Evolutionary conservation across 2,113 vertebrate species (phyloP), one percentile per base, ranked within the genome.

Genomic region (Sceloporus undulatus): DNA sequence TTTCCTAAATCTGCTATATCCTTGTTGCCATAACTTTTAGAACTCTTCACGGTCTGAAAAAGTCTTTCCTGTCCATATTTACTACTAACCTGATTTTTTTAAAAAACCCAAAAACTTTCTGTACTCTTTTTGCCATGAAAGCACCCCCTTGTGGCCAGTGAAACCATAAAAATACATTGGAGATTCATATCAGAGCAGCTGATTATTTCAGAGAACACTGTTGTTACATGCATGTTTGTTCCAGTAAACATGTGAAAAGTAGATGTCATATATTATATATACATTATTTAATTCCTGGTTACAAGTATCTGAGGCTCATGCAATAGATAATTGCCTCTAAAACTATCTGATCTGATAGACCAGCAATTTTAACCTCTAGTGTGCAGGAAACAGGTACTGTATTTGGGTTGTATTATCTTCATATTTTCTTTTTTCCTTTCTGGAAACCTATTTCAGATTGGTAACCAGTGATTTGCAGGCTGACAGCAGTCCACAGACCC

Each of bases 41-140:
- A 71, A 29, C 27, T 79, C 27, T 79, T 56, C 54, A 79, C 10
- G 38, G 38, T 86, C 70, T 86, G 85, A 29, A 42, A 80, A 38
- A 21, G 66, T 2, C 13, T 86, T 68, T 52, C 59, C 21, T 86
- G 40, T 52, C 62, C 29, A 38, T 38, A 34, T 56, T 19, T 21
- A 83, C 65, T 23, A 80, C 25, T 56, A 40, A 40, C 5, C 1
- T 66, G 13, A 4, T 83, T 16, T 59, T 59, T 59, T 16, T 18
- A 16, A 62, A 62, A 56, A 68, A 74, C 9, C 16, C n/a, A 27
- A 79, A 62, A 62, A 65, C n/a, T 79, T 85, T 34, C 65, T 74
- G 48, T 74, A 74, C 56, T 73, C 56, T 59, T 23, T 78, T 87
- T 74, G 4, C 68, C 80, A 76, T 25, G 25, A 25, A 59, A 52